A percentile compares a stretch with the other conserved stretches of the same genome.
phyloP scores from a whole-genome alignment of 2,888 invertebrate species.

The Autographa gamma region DNA sequence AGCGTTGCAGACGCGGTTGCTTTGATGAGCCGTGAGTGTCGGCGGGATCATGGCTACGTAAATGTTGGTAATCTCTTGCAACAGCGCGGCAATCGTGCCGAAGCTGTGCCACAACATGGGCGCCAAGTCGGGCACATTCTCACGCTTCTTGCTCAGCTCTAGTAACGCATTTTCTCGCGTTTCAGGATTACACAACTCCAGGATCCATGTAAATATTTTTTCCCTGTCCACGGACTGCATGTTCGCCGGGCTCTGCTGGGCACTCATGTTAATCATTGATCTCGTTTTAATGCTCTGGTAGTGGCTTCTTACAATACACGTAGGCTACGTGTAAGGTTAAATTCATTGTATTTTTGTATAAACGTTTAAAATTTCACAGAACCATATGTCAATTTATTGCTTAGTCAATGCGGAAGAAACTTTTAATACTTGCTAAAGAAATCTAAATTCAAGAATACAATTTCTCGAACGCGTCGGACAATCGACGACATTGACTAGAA shows the following conservation, averaged over 20 bases:
- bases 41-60: slow-evolving; percentile 99
- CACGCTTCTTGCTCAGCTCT: slow-evolving; percentile 95
- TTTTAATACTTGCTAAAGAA: slow-evolving; percentile 36
- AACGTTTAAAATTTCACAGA: slow-evolving; percentile 28
- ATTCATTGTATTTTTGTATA: slow-evolving; percentile 57
- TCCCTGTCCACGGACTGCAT: slow-evolving; percentile 94
- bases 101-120: slow-evolving; percentile 99
- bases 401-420: slow-evolving; percentile 27
- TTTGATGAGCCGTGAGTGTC: slow-evolving; percentile 98
- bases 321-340: slow-evolving; percentile 54
- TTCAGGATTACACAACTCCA: slow-evolving; percentile 97
- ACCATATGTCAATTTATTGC: slow-evolving; percentile 46
- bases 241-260: slow-evolving; percentile 93
- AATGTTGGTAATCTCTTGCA: slow-evolving; percentile 99
- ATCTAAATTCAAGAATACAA: slow-evolving; percentile 30
- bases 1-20: slow-evolving; percentile 99
- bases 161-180: slow-evolving; percentile 98
- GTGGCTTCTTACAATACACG: slow-evolving; percentile 62
- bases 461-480: slow-evolving; percentile 55
- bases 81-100: slow-evolving; percentile 98
- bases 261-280: slow-evolving; percentile 90
- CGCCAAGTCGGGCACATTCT: slow-evolving; percentile 97
- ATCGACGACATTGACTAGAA: slow-evolving; percentile 52
- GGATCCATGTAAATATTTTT: slow-evolving; percentile 97
- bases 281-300: slow-evolving; percentile 58